Base-by-base conservation (phyloP, 1,140 invertebrate genomes). In the Polypedilum pembai region DNA sequence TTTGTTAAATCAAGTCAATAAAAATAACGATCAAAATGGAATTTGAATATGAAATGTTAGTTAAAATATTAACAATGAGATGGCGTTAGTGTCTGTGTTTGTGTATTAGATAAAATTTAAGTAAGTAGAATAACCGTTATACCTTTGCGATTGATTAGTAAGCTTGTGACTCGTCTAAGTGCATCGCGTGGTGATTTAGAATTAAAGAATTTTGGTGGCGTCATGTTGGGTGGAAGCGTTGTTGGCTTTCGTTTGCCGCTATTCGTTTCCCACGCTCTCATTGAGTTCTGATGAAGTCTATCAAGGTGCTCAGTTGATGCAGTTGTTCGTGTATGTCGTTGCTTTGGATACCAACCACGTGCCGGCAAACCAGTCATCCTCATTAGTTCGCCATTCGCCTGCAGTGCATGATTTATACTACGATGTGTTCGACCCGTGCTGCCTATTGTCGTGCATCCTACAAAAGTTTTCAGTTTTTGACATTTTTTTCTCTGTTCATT, bases 251-350 rank as follows among this genome's bases (percentile, higher is more conserved):
- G 82, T 0, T 83, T 82, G 74, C 85, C 83, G 73, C 15, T 89
- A 87, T 80, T 88, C 81, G 76, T 82, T 78, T 79, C 84, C 83
- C 78, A 85, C 77, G 82, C 79, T 73, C 83, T 79, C 74, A 81
- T 78, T 63, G 84, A 83, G 10, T 80, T 77, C 78, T 85, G 85
- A 80, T 86, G 83, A 78, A 92, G 82, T 76, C 91, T 85, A 79
- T 94, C 91, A 73, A 94, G 85, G 79, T 93, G 91, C 80, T 93
- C 91, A 73, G 91, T 92, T n/a, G 91, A 93, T 0, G 89, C 90
- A 0, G 65, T 69, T 0, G 91, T 91, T 74, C 91, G 87, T 80
- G 89, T 82, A 74, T 87, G 84, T 73, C 89, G 81, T 77, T 91
- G 89, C 75, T 88, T 88, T 0, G 91, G 92, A 80, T 94, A 94